Evolutionary conservation across 2,888 invertebrate genomes (phyloP).

Genomic region (Caenorhabditis panamensis): DNA sequence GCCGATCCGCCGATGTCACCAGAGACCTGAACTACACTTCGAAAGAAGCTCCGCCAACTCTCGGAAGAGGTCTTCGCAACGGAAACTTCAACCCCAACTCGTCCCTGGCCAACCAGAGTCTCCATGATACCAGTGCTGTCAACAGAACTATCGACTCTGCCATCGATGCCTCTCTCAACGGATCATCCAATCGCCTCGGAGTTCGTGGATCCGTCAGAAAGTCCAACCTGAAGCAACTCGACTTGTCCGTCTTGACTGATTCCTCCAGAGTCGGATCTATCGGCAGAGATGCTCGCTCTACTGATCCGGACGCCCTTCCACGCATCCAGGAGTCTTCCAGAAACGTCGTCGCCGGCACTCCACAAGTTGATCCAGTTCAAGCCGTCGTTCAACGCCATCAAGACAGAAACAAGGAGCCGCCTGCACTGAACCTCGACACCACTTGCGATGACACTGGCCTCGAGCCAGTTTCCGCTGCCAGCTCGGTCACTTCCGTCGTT

Average conservation of each 20-base stretch:
- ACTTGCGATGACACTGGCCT: slow-evolving; percentile 48
- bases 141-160: slow-evolving; percentile 65
- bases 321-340: slow-evolving; percentile 19
- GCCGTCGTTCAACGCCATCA: slow-evolving; percentile 47
- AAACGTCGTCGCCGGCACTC: slow-evolving; percentile 25
- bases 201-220: slow-evolving; percentile 46
- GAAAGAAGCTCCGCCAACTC: slow-evolving; percentile 66
- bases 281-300: slow-evolving; percentile 28
- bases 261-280: slow-evolving; percentile 31
- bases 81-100: slow-evolving; percentile 36
- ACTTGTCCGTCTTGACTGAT: slow-evolving; percentile 55
- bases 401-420: slow-evolving; percentile 52
- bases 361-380: slow-evolving; percentile 48
- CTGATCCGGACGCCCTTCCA: slow-evolving; percentile 72
- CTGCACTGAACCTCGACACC: slow-evolving; percentile 51
- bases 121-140: slow-evolving; percentile 41
- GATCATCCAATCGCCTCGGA: slow-evolving; percentile 56
- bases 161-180: slow-evolving; percentile 60
- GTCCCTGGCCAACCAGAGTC: slow-evolving; percentile 32
- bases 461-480: slow-evolving; percentile 42
- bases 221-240: slow-evolving; percentile 67
- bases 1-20: slow-evolving; percentile 28
- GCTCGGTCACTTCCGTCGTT: slow-evolving; percentile 32
- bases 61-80: slow-evolving; percentile 68
- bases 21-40: slow-evolving; percentile 69